Base-by-base conservation (phyloP, 2,888 invertebrate species). In the Agonopterix subpropinquella region DNA sequence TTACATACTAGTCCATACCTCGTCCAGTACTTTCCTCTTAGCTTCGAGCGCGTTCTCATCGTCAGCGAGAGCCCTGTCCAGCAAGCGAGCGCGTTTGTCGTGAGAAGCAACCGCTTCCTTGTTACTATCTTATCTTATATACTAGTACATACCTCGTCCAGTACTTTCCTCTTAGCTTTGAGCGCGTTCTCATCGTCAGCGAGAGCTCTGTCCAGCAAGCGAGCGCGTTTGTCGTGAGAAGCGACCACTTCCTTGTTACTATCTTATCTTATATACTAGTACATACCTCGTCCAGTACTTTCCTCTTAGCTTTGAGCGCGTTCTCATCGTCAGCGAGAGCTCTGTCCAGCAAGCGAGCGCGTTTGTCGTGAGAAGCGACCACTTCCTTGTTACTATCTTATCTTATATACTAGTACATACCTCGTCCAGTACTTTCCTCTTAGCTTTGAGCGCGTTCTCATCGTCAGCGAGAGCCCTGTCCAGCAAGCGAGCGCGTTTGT, bases 381-480 rank as follows among this genome's bases (percentile, higher is more conserved):
- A 67, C 67, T 1, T 75, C 76, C 5, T 52, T 49, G 5, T n/a
- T n/a, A n/a, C n/a, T n/a, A n/a, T 15, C 3, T 15, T 15, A 15
- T 15, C 1, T n/a, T n/a, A n/a, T n/a, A n/a, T 18, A 18, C 28
- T 5, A 39, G n/a, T 1, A 52, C 51, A 0, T 39, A 85, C 84
- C 68, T 92, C 89, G 4, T 86, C 79, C 57, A 93, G 80, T 61
- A 91, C 90, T 10, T 89, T 82, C 64, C 91, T 81, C 71, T 95
- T 95, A 8, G 57, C 57, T 0, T 2, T 4, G 2, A 73, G 59
- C 1, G 90, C 88, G 44, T 89, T 85, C 55, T 91, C 90, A 67
- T 97, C 96, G 50, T 94, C 95, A 1, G 72, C 72, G 4, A 93
- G 82, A 61, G 92, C 93, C 56, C 91, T 92, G 55, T 90, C 84